These are phyloP conservation scores for Psophia crepitans DNA, from an alignment of 2,113 vertebrate genomes.

Conservation along the genomic window DNA sequence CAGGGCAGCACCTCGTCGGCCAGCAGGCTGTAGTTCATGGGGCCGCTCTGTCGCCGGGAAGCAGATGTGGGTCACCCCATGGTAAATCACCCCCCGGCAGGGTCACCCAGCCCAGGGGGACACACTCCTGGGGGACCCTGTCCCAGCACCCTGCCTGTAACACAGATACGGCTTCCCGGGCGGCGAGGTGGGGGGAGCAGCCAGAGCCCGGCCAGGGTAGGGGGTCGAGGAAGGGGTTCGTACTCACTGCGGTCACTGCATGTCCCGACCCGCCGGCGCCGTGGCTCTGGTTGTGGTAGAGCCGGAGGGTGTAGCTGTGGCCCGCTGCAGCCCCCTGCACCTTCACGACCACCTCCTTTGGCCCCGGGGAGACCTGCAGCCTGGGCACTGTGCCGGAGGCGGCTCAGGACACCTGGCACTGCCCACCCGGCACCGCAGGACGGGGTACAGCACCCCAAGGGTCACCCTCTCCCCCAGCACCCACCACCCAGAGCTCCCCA, in stretches of 20 bases:
- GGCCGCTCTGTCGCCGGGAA: constrained; percentile 40
- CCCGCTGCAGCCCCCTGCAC: not conserved
- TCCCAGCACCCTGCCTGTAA: not conserved
- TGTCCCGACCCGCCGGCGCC: not conserved
- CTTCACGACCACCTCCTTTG: constrained; percentile 22
- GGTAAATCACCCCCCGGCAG: not conserved
- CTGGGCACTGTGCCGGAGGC: constrained; percentile 31
- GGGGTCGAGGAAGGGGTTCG: not conserved
- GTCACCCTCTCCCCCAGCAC: not conserved
- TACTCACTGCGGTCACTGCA: not conserved
- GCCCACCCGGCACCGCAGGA: not conserved
- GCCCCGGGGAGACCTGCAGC: constrained; percentile 21
- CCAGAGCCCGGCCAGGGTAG: rapidly evolving
- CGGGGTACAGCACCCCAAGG: rapidly evolving
- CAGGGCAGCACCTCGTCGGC: constrained; percentile 70
- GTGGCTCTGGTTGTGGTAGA: constrained; percentile 52
- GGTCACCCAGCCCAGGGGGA: not conserved
- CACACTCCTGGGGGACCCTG: not conserved
- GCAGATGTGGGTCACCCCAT: not conserved
- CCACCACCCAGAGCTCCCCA: not conserved
- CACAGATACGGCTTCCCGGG: not conserved
- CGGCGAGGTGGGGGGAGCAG: rapidly evolving
- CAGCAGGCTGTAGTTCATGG: constrained; percentile 60
- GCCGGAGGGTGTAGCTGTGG: constrained; percentile 46
- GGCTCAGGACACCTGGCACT: not conserved